These are phyloP conservation scores for Crenuchus spilurus DNA, from an alignment of 2,797 vertebrate genomes.

Conservation along the genomic window DNA sequence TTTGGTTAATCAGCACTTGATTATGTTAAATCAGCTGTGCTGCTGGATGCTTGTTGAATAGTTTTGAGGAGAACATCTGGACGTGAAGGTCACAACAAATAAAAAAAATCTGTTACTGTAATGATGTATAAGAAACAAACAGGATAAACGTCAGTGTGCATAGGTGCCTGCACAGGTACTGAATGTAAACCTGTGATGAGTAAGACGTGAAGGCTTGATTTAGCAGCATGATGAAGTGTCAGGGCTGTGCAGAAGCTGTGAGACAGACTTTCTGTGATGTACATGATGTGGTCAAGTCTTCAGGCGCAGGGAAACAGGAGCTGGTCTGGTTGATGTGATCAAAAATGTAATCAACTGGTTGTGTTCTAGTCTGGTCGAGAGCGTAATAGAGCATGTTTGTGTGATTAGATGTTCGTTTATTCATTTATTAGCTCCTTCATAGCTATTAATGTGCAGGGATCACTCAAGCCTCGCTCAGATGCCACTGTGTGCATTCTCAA, in stretches of 20 bases:
- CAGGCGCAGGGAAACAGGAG: not conserved
- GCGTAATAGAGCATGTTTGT: constrained; percentile 22
- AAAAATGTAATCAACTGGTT: constrained; percentile 42
- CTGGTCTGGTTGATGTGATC: not conserved
- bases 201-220: constrained; percentile 8
- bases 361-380: constrained; percentile 38
- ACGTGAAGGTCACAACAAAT: too few relatives aligned
- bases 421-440: constrained; percentile 36
- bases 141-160: too few relatives aligned
- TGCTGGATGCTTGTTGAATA: too few relatives aligned
- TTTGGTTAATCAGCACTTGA: too few relatives aligned
- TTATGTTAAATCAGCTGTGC: too few relatives aligned
- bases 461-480: constrained; percentile 61
- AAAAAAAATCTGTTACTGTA: too few relatives aligned
- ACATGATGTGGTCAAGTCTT: too few relatives aligned
- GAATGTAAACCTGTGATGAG: constrained; percentile 24
- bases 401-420: constrained; percentile 56
- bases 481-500: constrained; percentile 48
- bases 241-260: constrained; percentile 8
- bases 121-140: too few relatives aligned
- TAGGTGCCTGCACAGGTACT: too few relatives aligned
- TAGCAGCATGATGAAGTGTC: not conserved
- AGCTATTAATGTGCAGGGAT: constrained; percentile 69
- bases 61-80: too few relatives aligned
- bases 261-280: too few relatives aligned